These are phyloP conservation scores for Ceyx erithaca DNA, from an alignment of 2,797 vertebrate species.

Conservation along the genomic window DNA sequence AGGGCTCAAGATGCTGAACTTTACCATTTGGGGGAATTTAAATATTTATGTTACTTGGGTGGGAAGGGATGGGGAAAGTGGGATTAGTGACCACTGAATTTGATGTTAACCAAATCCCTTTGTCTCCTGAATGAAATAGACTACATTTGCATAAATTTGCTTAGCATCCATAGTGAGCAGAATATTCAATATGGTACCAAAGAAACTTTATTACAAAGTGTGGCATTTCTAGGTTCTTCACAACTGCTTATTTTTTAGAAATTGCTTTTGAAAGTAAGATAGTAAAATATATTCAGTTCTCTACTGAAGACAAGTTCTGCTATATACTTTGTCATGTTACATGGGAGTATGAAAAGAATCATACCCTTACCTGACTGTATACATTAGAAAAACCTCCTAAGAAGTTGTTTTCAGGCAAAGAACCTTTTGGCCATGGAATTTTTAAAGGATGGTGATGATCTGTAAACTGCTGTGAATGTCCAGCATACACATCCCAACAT, in stretches of 20 bases:
- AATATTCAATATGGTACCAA: neutral
- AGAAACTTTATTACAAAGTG: neutral
- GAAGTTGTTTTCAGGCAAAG: neutral
- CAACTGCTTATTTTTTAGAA: neutral
- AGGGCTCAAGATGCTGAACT: slow-evolving; percentile 32
- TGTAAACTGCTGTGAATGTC: neutral
- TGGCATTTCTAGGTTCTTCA: neutral
- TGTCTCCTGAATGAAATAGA: slow-evolving; percentile 1
- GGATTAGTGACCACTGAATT: slow-evolving; percentile 25
- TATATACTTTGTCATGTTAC: neutral
- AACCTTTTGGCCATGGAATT: neutral
- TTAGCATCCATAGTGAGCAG: neutral
- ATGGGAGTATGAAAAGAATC: neutral
- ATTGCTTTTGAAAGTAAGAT: neutral
- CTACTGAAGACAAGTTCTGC: neutral
- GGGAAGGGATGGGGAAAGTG: neutral
- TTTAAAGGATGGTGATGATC: neutral
- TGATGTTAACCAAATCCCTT: slow-evolving; percentile 18
- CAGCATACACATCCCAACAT: neutral
- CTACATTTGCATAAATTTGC: slow-evolving; percentile 23
- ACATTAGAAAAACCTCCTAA: neutral
- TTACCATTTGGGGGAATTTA: slow-evolving; percentile 34
- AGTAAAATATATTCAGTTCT: neutral
- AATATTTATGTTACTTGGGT: slow-evolving; percentile 35
- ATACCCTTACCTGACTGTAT: neutral